Base-by-base conservation (phyloP, 2,888 invertebrate genomes). In the Mythimna loreyi region DNA sequence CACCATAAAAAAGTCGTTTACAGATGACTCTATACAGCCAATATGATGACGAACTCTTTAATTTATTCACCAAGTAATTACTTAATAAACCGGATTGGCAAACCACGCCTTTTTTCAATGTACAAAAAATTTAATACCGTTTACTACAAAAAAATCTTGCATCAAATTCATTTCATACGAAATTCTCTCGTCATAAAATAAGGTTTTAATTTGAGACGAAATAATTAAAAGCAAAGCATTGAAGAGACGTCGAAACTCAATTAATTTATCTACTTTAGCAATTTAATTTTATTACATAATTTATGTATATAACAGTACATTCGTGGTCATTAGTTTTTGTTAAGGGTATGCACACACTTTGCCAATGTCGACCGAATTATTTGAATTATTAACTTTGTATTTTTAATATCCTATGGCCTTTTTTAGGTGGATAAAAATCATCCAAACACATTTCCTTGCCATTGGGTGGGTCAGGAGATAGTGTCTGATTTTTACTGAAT, bases 241-340 rank as follows among this genome's bases (percentile, higher is more conserved):
- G 65, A 76, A 66, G 67, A 75, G 60, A 69, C 50, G 70, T 80
- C 73, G 73, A 63, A 76, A 75, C 66, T 76, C 83, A 84, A 83
- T 84, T 83, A 84, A 83, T 82, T 61, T 82, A 82, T 82, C 72
- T 84, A 80, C 82, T 82, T 83, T 75, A 67, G 78, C 78, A 84
- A 82, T 83, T 83, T 82, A 67, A 84, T 84, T 83, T 83, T 84
- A 83, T 83, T 76, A 83, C 69, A 82, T 84, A 78, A 83, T 83
- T 83, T 83, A 83, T 83, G 83, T 84, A 82, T 52, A 69, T 83
- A 83, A 82, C 83, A 66, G 83, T 84, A 82, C 66, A n/a, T 71
- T 49, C n/a, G 45, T 56, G 25, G 64, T 73, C 74, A 78, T 80
- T 81, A 81, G 66, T 79, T 70, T 66, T 11, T 33, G 61, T 74